Evolutionary conservation across 2,888 invertebrate species (phyloP), one percentile per base, ranked within the genome.

Genomic region (Morpho helenor): DNA sequence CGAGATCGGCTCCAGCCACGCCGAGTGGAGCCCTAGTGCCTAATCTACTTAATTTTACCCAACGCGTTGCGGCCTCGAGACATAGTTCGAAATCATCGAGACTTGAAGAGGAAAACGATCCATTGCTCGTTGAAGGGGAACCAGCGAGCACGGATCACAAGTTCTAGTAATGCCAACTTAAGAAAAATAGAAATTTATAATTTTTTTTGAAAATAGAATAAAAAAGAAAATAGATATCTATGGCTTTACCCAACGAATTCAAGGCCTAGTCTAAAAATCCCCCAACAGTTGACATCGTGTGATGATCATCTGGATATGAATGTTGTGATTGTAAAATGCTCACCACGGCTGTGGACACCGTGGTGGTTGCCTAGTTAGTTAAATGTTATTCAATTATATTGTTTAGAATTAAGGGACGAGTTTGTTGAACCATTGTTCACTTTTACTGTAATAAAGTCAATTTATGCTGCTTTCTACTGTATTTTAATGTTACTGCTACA

Each of bases 1-100:
- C 96, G 0, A 87, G 95, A 31, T 96, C 96, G 0, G 96, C 96
- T 0, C 96, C 96, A 0, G 95, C 94, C 3, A 96, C 96, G 0
- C 96, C 96, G 0, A 94, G 94, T 64, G 94, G 94, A 42, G 93
- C 93, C 86, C 85, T 94, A 56, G 93, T 94, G 10, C 94, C 95
- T 8, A 92, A 90, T 68, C 79, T 92, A 3, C 89, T 94, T 65
- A 93, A 93, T 10, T 92, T 94, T 49, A 82, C 92, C n/a, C 91
- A 92, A 59, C 83, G 92, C 63, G 81, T 88, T 1, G 85, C 89
- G 8, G 84, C 85, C 7, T 91, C 92, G 42, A 86, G 92, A 58
- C 86, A 84, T 64, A 87, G 90, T 61, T 88, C 90, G 7, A 74
- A 80, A 45, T 86, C 85, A 67, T 92, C 86, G 66, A 86, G 80